Evolutionary conservation across 2,113 vertebrate species (phyloP).

Genomic region (Hippocampus comes): DNA sequence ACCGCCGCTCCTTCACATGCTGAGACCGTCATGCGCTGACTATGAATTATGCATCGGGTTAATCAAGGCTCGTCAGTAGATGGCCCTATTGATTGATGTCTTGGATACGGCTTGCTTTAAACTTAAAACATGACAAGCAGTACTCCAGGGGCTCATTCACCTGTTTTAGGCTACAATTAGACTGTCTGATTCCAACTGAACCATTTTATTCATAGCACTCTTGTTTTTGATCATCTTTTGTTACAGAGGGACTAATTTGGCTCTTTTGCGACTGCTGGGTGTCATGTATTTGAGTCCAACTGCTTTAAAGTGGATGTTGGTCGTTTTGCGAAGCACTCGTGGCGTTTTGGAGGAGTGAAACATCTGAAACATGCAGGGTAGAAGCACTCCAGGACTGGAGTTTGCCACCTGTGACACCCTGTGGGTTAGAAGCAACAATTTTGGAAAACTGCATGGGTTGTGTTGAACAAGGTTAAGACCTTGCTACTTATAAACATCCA

Average conservation of each 20-base stretch:
- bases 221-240: background rate
- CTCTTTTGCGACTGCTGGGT: background rate
- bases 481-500: too few species aligned
- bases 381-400: too few species aligned
- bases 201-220: background rate
- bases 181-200: background rate
- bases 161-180: background rate
- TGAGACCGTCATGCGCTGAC: constrained; percentile 46
- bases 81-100: constrained; percentile 55
- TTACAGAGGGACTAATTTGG: background rate
- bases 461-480: too few species aligned
- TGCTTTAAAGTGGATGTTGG: too few species aligned
- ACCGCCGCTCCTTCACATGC: constrained; percentile 55
- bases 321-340: too few species aligned
- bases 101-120: constrained; percentile 16
- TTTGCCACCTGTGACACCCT: too few species aligned
- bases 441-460: too few species aligned
- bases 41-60: constrained; percentile 65
- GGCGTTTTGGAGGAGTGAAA: too few species aligned
- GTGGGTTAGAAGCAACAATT: too few species aligned
- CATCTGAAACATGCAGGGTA: too few species aligned
- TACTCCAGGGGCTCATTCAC: background rate
- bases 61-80: constrained; percentile 61
- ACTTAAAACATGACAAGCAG: constrained; percentile 22
- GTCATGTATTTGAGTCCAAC: background rate